Base-by-base conservation (phyloP, 2,888 invertebrate genomes). In the Rhagium mordax region DNA sequence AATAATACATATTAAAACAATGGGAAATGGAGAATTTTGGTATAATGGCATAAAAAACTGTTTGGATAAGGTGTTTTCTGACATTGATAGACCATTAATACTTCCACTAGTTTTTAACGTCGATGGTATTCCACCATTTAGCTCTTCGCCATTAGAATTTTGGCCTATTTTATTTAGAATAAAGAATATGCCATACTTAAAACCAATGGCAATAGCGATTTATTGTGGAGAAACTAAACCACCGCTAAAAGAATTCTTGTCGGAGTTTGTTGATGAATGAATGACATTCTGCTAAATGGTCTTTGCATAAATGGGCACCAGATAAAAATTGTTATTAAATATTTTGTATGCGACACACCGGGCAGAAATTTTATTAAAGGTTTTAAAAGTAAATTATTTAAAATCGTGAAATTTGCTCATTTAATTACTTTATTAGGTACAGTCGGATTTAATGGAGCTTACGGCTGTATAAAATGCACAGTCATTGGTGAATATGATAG, bases 391-490 rank as follows among this genome's bases (percentile, higher is more conserved):
- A 21, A 20, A 16, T 21, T n/a, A n/a, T n/a, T n/a, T n/a, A n/a
- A n/a, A n/a, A n/a, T n/a, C 8, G n/a, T 18, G 13, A 64, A 48
- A n/a, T 48, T 24, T 29, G 18, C 33, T 61, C 21, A 18, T 41
- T 13, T 48, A 27, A 24, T 74, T 75, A 48, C 33, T 24, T 65
- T 61, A 67, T 51, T 61, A 76, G 78, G 78, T 61, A 71, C 74
- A 49, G 74, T 66, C 16, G 72, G 71, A 61, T 80, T 79, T 71
- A 81, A 79, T 77, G 55, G 67, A 24, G 67, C 62, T 29, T 70
- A 81, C 72, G 77, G 79, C 18, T 79, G 80, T 61, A 60, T 72
- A 66, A 79, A 78, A 74, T 79, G 79, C 64, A 74, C 73, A 60
- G 72, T 73, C 61, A 67, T 70, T 64, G 79, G 78, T 18, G 75